phyloP scores from a whole-genome alignment of 2,113 vertebrate genomes.

The Varanus komodoensis region DNA sequence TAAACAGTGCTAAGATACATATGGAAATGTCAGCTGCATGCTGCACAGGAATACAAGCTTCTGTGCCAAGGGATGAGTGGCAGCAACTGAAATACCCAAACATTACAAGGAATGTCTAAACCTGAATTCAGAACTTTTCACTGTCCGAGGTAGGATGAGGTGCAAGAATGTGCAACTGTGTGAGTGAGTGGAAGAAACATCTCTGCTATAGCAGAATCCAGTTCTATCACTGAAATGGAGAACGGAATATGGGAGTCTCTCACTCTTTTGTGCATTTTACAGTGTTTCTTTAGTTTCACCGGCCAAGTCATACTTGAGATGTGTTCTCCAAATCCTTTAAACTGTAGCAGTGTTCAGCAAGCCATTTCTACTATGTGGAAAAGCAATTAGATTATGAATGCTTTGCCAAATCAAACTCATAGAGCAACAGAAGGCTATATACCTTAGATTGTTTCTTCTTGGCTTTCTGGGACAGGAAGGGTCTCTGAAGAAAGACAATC shows the following conservation, averaged over 20 bases:
- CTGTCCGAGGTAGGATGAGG: accelerated
- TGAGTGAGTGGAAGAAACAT: no score
- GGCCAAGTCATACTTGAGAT: conserved; percentile 33
- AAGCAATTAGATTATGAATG: conserved; percentile 45
- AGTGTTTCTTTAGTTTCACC: conserved; percentile 30
- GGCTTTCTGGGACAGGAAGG: conserved; percentile 86
- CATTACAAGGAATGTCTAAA: not conserved
- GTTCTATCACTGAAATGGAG: not conserved
- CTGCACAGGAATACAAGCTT: not conserved
- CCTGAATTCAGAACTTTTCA: conserved; percentile 5
- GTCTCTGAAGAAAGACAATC: conserved; percentile 98
- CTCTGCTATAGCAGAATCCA: not conserved
- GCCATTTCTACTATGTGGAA: conserved; percentile 24
- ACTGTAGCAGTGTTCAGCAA: conserved; percentile 5
- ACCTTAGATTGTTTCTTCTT: conserved; percentile 96
- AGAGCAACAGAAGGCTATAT: conserved; percentile 60
- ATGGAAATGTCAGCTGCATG: not conserved
- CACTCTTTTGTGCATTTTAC: conserved; percentile 11
- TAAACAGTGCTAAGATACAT: not conserved
- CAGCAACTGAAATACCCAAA: conserved; percentile 1
- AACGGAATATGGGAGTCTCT: conserved; percentile 15
- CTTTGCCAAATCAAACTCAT: conserved; percentile 36
- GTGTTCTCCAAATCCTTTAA: not conserved
- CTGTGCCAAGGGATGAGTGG: not conserved
- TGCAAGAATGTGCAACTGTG: not conserved